These are phyloP conservation scores for Cerastoderma edule DNA, from an alignment of 2,888 invertebrate genomes.

Conservation along the genomic window DNA sequence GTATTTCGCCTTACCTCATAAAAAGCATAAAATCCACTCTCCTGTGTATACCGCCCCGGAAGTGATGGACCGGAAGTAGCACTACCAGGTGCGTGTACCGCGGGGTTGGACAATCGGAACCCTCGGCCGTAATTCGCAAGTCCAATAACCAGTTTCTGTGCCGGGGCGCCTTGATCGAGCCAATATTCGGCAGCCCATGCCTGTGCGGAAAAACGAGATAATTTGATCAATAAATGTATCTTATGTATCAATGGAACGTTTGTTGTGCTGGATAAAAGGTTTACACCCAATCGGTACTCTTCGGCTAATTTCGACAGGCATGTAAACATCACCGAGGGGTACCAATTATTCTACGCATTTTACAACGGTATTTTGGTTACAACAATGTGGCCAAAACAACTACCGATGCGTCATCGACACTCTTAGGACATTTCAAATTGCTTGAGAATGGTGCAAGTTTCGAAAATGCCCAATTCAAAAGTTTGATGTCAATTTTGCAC, in stretches of 20 bases:
- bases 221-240: background rate
- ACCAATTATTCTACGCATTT: no score
- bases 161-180: constrained; percentile 91
- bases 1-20: constrained; percentile 72
- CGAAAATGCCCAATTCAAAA: no score
- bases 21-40: constrained; percentile 73
- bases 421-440: no score
- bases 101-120: constrained; percentile 90
- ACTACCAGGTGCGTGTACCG: constrained; percentile 58
- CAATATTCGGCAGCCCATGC: constrained; percentile 74
- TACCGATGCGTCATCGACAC: no score
- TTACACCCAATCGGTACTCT: background rate
- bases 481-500: no score
- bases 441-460: no score
- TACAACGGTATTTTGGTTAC: no score
- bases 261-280: background rate
- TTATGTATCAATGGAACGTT: background rate
- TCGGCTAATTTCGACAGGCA: background rate
- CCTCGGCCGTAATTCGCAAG: constrained; percentile 98
- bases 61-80: constrained; percentile 58
- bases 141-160: constrained; percentile 93
- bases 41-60: constrained; percentile 67
- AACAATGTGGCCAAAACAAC: no score
- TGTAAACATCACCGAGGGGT: no score
- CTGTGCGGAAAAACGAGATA: constrained; percentile 45